phyloP scores from a whole-genome alignment of 1,140 invertebrate genomes.

The Drosophila neocordata region DNA sequence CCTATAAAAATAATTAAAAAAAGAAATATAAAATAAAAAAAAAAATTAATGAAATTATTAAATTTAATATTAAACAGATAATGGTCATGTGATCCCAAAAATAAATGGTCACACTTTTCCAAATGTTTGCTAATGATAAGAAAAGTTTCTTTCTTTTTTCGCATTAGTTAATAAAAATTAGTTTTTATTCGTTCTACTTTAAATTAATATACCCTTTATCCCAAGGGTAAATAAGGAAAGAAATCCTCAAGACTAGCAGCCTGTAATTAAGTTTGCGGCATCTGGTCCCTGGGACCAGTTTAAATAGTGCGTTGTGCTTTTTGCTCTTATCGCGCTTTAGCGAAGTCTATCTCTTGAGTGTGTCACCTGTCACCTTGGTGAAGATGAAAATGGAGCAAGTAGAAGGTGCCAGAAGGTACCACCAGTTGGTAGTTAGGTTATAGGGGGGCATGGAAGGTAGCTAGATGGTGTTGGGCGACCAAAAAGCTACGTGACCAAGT shows the following conservation, averaged over 20 bases:
- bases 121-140: too few species aligned
- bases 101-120: too few species aligned
- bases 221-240: slow-evolving; percentile 30
- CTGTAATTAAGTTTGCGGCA: slow-evolving; percentile 54
- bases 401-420: not conserved
- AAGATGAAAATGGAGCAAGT: not conserved
- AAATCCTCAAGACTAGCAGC: slow-evolving; percentile 28
- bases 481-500: slow-evolving; percentile 72
- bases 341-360: slow-evolving; percentile 20
- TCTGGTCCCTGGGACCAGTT: slow-evolving; percentile 20
- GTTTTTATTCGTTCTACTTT: not conserved
- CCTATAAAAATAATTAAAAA: too few species aligned
- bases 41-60: too few species aligned
- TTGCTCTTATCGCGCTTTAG: not conserved
- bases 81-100: too few species aligned
- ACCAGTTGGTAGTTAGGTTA: not conserved
- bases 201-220: not conserved
- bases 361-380: slow-evolving; percentile 49
- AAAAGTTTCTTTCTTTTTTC: too few species aligned
- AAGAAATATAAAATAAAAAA: too few species aligned
- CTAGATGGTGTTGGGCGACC: slow-evolving; percentile 21
- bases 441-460: not conserved
- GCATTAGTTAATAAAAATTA: too few species aligned
- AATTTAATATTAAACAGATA: too few species aligned
- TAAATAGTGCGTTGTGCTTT: slow-evolving; percentile 1